Conservation (phyloP, 2,888 invertebrate genomes). For the Pachycephus smyrnensis region DNA sequence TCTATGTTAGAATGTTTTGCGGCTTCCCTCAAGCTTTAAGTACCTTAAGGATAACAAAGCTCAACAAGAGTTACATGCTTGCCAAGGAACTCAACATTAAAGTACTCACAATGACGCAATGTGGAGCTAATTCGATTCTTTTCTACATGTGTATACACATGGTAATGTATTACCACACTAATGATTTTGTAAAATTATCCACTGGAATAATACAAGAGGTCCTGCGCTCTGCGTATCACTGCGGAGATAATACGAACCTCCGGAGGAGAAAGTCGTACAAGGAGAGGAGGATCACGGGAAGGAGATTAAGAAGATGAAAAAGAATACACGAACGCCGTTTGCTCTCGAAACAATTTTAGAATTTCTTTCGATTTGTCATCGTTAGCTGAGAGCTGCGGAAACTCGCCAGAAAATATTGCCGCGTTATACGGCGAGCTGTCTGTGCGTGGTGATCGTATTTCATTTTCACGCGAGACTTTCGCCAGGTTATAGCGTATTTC, state of each 20-base stretch:
- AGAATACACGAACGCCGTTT: not conserved
- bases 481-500: not conserved
- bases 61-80: not conserved
- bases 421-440: not conserved
- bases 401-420: not conserved
- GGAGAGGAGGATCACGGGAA: not conserved
- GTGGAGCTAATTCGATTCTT: not conserved
- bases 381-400: not conserved
- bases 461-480: not conserved
- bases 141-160: fast-evolving
- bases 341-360: not conserved
- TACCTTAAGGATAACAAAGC: not conserved
- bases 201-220: not conserved
- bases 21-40: not conserved
- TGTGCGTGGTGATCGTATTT: not conserved
- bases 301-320: not conserved
- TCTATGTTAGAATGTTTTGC: not conserved
- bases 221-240: not conserved
- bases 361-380: not conserved
- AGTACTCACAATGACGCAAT: not conserved
- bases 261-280: not conserved
- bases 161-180: not conserved
- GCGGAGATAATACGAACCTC: not conserved
- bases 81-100: not conserved
- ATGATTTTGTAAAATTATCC: not conserved